Evolutionary conservation across 2,113 vertebrate genomes (phyloP), one percentile per base, ranked within the genome.

Genomic region (Ciconia stormi): DNA sequence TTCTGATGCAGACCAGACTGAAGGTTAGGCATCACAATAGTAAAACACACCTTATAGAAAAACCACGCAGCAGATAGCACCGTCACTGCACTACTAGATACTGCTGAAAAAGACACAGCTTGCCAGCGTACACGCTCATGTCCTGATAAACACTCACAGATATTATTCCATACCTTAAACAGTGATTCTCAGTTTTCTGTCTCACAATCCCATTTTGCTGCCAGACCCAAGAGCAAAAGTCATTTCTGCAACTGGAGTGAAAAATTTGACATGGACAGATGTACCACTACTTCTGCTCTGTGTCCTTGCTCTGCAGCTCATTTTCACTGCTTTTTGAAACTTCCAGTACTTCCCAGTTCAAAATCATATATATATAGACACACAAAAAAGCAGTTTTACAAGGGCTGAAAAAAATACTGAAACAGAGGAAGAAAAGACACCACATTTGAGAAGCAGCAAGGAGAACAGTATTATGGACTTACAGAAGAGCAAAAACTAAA

Each of bases 71-170:
- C 52, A 88, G 44, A 63, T 2, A 42, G 56, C 55, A 72, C 58
- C 34, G 36, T 23, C 32, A 1, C 62, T 30, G 40, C 36, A 30
- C 50, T n/a, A 5, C 16, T 2, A 23, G 49, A 56, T 13, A 27
- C 25, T 11, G 18, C 59, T 32, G 52, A 36, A 46, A 93, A 76
- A 55, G 42, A 58, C 2, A 4, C 44, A 61, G 81, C 82, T 13
- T 52, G 16, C 36, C 50, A 6, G 0, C 3, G 4, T 11, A 59
- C 29, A 21, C 0, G 0, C 42, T 59, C 34, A 1, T 1, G 1
- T 20, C 61, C 65, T 7, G 8, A 58, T 13, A 34, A 83, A 63
- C 40, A 23, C 52, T 11, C 0, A 0, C 14, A 38, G 16, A 1
- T 32, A 44, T 11, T 34, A 32, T 2, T 49, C 34, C 34, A 58